Base-by-base conservation (phyloP, 2,113 vertebrate species). In the Marcusenius ussheri region DNA sequence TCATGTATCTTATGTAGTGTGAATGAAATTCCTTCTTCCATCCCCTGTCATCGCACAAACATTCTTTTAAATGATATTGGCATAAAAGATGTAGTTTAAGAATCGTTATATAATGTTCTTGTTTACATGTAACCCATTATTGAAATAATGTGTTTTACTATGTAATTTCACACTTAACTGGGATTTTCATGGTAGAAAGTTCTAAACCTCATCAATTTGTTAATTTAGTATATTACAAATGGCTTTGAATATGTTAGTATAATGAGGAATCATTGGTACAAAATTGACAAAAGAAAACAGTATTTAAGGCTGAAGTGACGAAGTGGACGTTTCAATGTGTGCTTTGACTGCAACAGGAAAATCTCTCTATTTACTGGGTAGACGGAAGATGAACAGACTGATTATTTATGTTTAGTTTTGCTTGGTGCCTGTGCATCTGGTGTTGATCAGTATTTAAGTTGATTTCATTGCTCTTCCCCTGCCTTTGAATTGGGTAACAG, bases 141-240 rank as follows among this genome's bases (percentile, higher is more conserved):
- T 27, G 47, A 83, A 89, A 58, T 42, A 51, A 46, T 85, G 42
- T 19, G 3, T 58, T 13, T 85, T 51, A n/a, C 35, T 83, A 27
- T 85, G 35, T 27, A 58, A 89, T 89, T 89, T 89, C 89, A 84
- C 51, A 83, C 80, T 56, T 83, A 53, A 58, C 27, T 53, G 47
- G 50, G 80, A 89, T 84, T 89, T 89, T 39, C 89, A 84, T 84
- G 50, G 89, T 89, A 15, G 50, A 47, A 84, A 45, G 31, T 89
- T 50, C 11, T 5, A 62, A 56, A 83, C 39, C 31, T 83, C 77
- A 84, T 42, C 42, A 84, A 24, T 46, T 66, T 90, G 89, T 31
- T 90, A 49, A 86, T 83, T 51, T 80, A 51, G 46, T n/a, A 15
- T 80, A 9, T 80, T 24, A 88, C 17, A 39, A 88, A 88, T 62